phyloP scores from a whole-genome alignment of 2,888 invertebrate species.

The Lymantria monacha region DNA sequence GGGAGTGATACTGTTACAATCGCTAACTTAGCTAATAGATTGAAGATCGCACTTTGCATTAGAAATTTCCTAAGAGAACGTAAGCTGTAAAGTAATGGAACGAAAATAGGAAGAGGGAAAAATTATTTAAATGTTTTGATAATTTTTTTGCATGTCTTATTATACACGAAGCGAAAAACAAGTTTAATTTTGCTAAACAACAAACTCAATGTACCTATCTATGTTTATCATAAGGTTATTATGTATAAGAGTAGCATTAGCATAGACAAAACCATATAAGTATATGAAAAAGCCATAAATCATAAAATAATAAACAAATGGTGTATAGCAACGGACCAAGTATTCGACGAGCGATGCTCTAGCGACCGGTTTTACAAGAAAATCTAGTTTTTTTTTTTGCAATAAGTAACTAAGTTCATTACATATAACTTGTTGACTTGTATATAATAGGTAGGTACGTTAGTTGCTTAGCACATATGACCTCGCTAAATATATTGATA shows the following conservation, averaged over 20 bases:
- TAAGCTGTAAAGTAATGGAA: too few relatives aligned
- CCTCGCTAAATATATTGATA: neutral
- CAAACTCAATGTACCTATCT: too few relatives aligned
- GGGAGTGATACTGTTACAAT: too few relatives aligned
- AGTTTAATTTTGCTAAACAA: too few relatives aligned
- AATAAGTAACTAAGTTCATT: neutral
- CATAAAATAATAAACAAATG: neutral
- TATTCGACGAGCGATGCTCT: neutral
- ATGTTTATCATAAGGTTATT: too few relatives aligned
- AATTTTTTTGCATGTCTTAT: too few relatives aligned
- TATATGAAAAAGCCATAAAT: neutral
- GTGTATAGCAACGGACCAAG: neutral
- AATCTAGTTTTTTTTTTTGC: slow-evolving; percentile 4
- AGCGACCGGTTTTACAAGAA: slow-evolving; percentile 4
- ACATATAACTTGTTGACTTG: slow-evolving; percentile 1
- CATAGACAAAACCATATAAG: neutral
- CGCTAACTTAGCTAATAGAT: too few relatives aligned
- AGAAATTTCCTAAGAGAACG: too few relatives aligned
- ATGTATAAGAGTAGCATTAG: neutral
- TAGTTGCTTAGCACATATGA: neutral
- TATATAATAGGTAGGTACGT: neutral
- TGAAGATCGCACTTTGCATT: too few relatives aligned
- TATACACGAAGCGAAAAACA: too few relatives aligned
- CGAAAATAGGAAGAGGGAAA: too few relatives aligned
- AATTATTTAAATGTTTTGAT: too few relatives aligned